Conservation (phyloP, 1,140 invertebrate species). For the Psix sp. region DNA sequence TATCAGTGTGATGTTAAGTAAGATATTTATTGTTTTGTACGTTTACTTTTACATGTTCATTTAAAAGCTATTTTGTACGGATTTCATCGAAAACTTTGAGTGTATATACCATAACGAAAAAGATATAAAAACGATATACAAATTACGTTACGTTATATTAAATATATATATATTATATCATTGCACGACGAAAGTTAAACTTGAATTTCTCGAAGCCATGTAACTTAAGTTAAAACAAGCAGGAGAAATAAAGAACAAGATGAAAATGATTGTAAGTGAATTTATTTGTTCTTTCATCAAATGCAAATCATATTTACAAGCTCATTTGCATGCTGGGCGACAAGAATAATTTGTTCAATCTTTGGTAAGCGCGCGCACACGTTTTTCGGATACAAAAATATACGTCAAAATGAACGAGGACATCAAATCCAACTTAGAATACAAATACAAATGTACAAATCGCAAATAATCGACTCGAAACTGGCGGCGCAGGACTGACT, state of each 20-base stretch:
- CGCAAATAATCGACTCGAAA: constrained; percentile 22
- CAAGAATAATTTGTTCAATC: too few relatives aligned
- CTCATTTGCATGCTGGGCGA: constrained; percentile 2
- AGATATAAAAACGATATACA: too few relatives aligned
- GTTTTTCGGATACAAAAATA: constrained; percentile 33
- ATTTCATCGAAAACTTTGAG: constrained; percentile 22
- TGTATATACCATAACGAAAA: constrained; percentile 35
- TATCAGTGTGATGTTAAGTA: not conserved
- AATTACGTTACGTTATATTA: constrained; percentile 29
- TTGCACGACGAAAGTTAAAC: constrained; percentile 27
- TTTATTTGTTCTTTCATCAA: not conserved
- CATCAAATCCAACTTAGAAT: constrained; percentile 29
- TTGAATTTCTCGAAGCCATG: constrained; percentile 45
- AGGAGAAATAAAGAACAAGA: constrained; percentile 25
- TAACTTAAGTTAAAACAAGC: constrained; percentile 41
- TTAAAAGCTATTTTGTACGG: too few relatives aligned
- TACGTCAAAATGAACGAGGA: constrained; percentile 3
- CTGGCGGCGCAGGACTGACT: constrained; percentile 36
- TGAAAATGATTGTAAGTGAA: not conserved
- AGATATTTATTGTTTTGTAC: too few relatives aligned
- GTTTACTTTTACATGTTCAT: constrained; percentile 7
- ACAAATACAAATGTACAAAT: constrained; percentile 44
- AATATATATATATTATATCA: too few relatives aligned
- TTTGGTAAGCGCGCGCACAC: constrained; percentile 35
- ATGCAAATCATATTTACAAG: constrained; percentile 36